These are phyloP conservation scores for Microcebus ravelobensis DNA, from an alignment of 2,113 vertebrate species.

Conservation along the genomic window DNA sequence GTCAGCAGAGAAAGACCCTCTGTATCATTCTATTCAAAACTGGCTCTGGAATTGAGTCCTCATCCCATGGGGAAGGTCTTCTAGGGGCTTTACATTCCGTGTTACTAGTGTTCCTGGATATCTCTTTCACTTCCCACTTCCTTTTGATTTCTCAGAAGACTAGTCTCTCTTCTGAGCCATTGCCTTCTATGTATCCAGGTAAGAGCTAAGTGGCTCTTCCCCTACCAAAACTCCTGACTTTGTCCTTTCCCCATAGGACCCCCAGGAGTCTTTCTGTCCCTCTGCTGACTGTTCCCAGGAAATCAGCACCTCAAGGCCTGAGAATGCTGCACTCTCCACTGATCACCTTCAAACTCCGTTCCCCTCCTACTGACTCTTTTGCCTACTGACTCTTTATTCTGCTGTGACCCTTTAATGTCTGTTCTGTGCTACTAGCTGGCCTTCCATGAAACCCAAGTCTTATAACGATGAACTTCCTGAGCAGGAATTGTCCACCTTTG, in stretches of 20 bases:
- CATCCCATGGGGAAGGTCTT: neutral
- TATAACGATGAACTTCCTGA: constrained; percentile 64
- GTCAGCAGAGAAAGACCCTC: neutral
- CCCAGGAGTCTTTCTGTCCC: neutral
- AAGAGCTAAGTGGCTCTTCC: neutral
- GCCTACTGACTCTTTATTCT: neutral
- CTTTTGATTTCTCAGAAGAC: constrained; percentile 40
- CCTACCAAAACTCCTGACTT: neutral
- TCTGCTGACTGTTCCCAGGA: constrained; percentile 26
- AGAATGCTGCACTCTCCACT: constrained; percentile 35
- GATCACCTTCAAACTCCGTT: neutral
- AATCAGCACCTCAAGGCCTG: constrained; percentile 33
- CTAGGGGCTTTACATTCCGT: constrained; percentile 54
- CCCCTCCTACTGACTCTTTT: neutral
- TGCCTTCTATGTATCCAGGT: neutral
- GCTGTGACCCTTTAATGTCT: constrained; percentile 34
- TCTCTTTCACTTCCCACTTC: neutral
- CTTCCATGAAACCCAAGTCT: constrained; percentile 63
- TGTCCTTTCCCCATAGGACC: neutral
- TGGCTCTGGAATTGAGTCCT: neutral
- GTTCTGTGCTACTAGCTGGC: constrained; percentile 50
- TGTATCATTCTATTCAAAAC: neutral
- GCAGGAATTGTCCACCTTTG: constrained; percentile 49
- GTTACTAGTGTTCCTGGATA: neutral
- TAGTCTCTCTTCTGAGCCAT: neutral